A percentile compares a stretch with the other conserved stretches of the same genome.
Evolutionary conservation across 2,888 invertebrate species (phyloP).

Genomic region (Cyrtodaria siliqua): DNA sequence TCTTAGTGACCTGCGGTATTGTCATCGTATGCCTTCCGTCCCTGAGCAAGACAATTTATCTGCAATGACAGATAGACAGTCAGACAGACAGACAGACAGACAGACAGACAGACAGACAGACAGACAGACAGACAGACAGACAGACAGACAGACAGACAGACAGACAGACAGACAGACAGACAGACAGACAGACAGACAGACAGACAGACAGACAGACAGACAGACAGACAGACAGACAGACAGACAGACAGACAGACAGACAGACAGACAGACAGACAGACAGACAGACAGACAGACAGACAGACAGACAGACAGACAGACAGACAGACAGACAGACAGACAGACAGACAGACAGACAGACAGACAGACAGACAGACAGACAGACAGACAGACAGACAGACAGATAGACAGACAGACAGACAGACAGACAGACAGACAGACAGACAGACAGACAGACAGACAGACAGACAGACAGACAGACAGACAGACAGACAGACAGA

Average conservation of each 20-base stretch:
- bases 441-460: too few relatives aligned
- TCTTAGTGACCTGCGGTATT: too few relatives aligned
- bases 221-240: constrained; percentile 17
- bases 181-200: constrained; percentile 17
- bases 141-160: constrained; percentile 17
- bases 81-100: too few relatives aligned
- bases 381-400: constrained; percentile 17
- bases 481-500: too few relatives aligned
- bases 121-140: constrained; percentile 17
- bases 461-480: too few relatives aligned
- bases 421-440: too few relatives aligned
- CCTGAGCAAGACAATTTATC: not conserved
- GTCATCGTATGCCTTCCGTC: too few relatives aligned
- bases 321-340: constrained; percentile 13
- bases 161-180: constrained; percentile 17
- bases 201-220: constrained; percentile 17
- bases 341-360: constrained; percentile 17
- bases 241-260: constrained; percentile 14
- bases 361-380: constrained; percentile 15
- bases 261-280: constrained; percentile 13
- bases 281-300: constrained; percentile 9
- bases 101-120: too few relatives aligned
- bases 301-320: constrained; percentile 9
- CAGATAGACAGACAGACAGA: too few relatives aligned
- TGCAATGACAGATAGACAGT: constrained; percentile 5